These are phyloP conservation scores for Gobionotothen gibberifrons DNA, from an alignment of 2,797 vertebrate genomes.

Conservation along the genomic window DNA sequence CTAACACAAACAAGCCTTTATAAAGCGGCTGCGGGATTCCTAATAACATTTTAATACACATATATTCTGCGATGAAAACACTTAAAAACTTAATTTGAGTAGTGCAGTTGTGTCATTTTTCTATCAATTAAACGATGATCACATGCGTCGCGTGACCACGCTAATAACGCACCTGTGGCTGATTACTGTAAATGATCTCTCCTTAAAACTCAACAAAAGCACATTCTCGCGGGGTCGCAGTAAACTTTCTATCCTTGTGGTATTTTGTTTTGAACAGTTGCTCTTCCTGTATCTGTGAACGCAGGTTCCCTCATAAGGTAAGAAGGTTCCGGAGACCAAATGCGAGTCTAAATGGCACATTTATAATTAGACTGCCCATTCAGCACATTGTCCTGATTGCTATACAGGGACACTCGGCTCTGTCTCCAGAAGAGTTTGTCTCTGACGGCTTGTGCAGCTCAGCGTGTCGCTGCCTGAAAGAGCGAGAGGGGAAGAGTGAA, in stretches of 20 bases:
- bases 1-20: constrained; percentile 9
- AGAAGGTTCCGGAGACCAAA: constrained; percentile 92
- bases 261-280: constrained; percentile 96
- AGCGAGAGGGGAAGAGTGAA: constrained; percentile 54
- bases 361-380: constrained; percentile 99
- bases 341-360: constrained; percentile 97
- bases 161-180: constrained; percentile 61
- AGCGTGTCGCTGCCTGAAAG: constrained; percentile 56
- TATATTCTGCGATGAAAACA: background rate
- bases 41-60: constrained; percentile 75
- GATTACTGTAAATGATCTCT: constrained; percentile 26
- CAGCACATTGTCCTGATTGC: constrained; percentile 97
- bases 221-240: constrained; percentile 82
- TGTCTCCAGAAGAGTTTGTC: constrained; percentile 86
- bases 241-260: constrained; percentile 90
- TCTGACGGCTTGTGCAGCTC: constrained; percentile 82
- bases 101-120: background rate
- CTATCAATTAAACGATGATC: background rate
- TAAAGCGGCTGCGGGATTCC: constrained; percentile 68
- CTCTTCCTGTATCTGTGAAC: constrained; percentile 80
- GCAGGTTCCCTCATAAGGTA: constrained; percentile 99
- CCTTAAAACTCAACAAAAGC: constrained; percentile 61
- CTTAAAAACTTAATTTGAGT: background rate
- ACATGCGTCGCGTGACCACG: constrained; percentile 12
- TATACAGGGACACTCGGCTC: constrained; percentile 91